Base-by-base conservation (phyloP, 2,888 invertebrate genomes). In the Cremastobaeus sp. region DNA sequence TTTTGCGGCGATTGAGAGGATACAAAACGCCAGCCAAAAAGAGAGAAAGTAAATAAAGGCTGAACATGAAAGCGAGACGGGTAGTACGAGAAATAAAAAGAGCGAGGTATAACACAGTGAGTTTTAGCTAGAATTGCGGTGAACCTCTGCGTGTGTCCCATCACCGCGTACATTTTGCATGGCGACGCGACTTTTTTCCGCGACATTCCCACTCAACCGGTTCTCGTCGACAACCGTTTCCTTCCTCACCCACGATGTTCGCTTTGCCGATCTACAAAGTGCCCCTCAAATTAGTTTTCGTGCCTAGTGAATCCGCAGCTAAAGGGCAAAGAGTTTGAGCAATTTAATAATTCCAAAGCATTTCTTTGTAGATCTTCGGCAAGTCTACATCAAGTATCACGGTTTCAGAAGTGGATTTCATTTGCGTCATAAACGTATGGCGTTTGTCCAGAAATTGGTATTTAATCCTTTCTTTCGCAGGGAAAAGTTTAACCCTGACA, bases 401-500 rank as follows among this genome's bases (percentile, higher is more conserved):
- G n/a, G n/a, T n/a, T n/a, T 30, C 30, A 30, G n/a, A 30, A 30
- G 15, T 21, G 1, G 17, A 4, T 37, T 35, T 21, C 52, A 8
- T 21, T 32, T 34, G 9, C 12, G 30, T 34, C 30, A 32, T 3
- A 32, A 41, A 41, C 32, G 17, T 30, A 32, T 32, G 62, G 3
- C 34, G 32, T 15, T 62, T 34, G 28, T 30, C 25, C 18, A 41
- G 43, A 55, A 30, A 62, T 65, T 66, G 12, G 8, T 68, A 28
- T 15, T 39, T 55, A 5, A 28, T 32, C 4, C 11, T 65, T 3
- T 71, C 69, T 55, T 73, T 90, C 90, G 21, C 92, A 99, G 98
- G 98, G 82, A 99, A 99, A 89, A 98, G 97, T 85, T 99, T 99
- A 89, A 96, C 97, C 68, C 89, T 99, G 87, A 97, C 97, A 84